Percentiles rank a stretch among this genome's conserved stretches.
These are phyloP conservation scores for Pogonocichla stellata DNA, from an alignment of 2,113 vertebrate genomes.

Conservation along the genomic window DNA sequence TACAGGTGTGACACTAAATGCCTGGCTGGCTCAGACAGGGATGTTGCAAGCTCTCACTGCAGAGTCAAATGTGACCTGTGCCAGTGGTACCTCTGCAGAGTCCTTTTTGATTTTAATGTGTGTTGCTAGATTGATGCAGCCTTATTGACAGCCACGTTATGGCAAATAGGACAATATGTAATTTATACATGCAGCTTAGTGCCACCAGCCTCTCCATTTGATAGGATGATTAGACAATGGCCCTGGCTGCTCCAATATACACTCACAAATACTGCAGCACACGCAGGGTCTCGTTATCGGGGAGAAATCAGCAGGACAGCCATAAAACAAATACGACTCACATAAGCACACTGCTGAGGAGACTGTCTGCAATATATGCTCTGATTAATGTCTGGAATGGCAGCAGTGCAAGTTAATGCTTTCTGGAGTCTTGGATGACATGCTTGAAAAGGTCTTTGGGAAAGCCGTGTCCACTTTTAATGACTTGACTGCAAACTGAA, in stretches of 20 bases:
- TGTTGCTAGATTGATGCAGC: neutral
- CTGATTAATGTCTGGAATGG: conserved; percentile 50
- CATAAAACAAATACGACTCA: conserved; percentile 29
- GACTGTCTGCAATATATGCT: conserved; percentile 14
- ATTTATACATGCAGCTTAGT: neutral
- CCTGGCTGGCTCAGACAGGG: neutral
- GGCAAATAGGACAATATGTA: neutral
- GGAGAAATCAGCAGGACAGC: conserved; percentile 39
- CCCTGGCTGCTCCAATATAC: neutral
- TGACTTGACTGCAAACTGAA: neutral
- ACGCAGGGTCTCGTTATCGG: conserved; percentile 8
- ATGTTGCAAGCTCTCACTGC: neutral
- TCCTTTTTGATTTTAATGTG: neutral
- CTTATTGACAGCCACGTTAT: neutral
- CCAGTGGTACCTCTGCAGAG: neutral
- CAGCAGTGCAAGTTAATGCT: conserved; percentile 34
- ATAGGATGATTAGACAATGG: neutral
- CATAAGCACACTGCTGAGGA: conserved; percentile 27
- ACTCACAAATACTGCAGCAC: neutral
- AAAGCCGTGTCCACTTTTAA: conserved; percentile 19
- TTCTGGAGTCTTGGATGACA: neutral
- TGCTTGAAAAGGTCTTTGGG: conserved; percentile 6
- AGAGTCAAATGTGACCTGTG: neutral
- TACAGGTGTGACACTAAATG: neutral
- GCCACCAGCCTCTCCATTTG: neutral